These are phyloP conservation scores for Stratiolaelaps scimitus DNA, from an alignment of 1,140 invertebrate genomes.

Conservation along the genomic window DNA sequence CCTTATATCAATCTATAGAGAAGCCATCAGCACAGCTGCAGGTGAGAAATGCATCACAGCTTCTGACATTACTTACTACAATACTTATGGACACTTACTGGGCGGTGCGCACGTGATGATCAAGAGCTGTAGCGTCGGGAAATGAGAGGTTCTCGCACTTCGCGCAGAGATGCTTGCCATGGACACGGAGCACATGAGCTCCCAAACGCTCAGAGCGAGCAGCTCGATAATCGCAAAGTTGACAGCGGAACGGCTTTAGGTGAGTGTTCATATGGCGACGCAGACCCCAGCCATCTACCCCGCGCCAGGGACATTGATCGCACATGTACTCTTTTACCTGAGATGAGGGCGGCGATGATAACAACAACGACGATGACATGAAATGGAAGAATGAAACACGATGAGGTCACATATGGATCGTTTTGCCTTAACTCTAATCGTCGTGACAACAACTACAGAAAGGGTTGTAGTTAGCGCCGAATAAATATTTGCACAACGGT, in stretches of 20 bases:
- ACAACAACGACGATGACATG: background rate
- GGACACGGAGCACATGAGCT: slow-evolving; percentile 75
- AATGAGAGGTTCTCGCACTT: slow-evolving; percentile 64
- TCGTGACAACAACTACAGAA: slow-evolving; percentile 31
- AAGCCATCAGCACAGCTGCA: too few species aligned
- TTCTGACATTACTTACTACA: too few species aligned
- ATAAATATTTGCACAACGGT: too few species aligned
- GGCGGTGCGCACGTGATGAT: slow-evolving; percentile 54
- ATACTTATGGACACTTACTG: too few species aligned
- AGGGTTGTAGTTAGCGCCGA: too few species aligned
- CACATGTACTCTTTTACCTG: slow-evolving; percentile 55
- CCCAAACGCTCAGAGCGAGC: slow-evolving; percentile 68
- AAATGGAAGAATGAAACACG: slow-evolving; percentile 29
- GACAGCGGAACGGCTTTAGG: slow-evolving; percentile 73
- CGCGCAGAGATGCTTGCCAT: slow-evolving; percentile 72
- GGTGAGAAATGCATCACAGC: too few species aligned
- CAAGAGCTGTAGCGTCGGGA: slow-evolving; percentile 60
- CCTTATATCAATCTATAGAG: too few species aligned
- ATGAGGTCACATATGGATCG: slow-evolving; percentile 25
- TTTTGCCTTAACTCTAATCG: slow-evolving; percentile 30
- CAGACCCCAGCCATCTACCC: slow-evolving; percentile 82
- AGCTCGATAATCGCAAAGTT: slow-evolving; percentile 77
- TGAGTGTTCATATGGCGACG: slow-evolving; percentile 82
- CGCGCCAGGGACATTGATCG: slow-evolving; percentile 75
- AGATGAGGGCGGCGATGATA: slow-evolving; percentile 37